Conservation (phyloP, 1,140 invertebrate genomes). For the Eueides isabella region DNA sequence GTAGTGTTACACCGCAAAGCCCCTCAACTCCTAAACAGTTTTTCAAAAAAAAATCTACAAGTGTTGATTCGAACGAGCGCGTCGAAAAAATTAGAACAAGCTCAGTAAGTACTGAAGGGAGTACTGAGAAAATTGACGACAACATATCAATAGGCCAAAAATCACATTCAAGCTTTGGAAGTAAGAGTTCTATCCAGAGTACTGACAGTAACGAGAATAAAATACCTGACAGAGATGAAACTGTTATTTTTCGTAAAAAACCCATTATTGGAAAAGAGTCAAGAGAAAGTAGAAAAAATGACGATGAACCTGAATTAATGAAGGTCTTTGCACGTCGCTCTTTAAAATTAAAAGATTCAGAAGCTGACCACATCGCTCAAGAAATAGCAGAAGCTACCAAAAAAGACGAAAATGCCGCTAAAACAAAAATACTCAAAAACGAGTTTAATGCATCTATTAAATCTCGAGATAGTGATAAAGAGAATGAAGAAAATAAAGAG, state of each 20-base stretch:
- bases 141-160: constrained; percentile 78
- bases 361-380: constrained; percentile 83
- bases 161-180: constrained; percentile 76
- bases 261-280: constrained; percentile 62
- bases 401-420: constrained; percentile 56
- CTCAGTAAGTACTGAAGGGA: constrained; percentile 72
- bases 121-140: constrained; percentile 72
- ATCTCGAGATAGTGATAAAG: constrained; percentile 86
- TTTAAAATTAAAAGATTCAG: constrained; percentile 87
- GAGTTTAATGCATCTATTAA: constrained; percentile 81
- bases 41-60: constrained; percentile 70
- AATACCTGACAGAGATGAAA: constrained; percentile 68
- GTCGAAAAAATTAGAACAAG: constrained; percentile 69
- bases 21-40: constrained; percentile 69
- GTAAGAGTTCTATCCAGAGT: constrained; percentile 83
- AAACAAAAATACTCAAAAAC: constrained; percentile 67
- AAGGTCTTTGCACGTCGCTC: constrained; percentile 91
- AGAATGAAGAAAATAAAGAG: constrained; percentile 82
- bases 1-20: constrained; percentile 54
- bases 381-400: constrained; percentile 76
- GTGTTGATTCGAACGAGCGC: constrained; percentile 65
- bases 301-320: constrained; percentile 89
- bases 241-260: constrained; percentile 75
- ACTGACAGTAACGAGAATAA: constrained; percentile 71
- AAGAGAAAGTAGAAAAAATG: constrained; percentile 76